Evolutionary conservation across 1,140 invertebrate genomes (phyloP), one percentile per base, ranked within the genome.

Genomic region (Patella vulgata): DNA sequence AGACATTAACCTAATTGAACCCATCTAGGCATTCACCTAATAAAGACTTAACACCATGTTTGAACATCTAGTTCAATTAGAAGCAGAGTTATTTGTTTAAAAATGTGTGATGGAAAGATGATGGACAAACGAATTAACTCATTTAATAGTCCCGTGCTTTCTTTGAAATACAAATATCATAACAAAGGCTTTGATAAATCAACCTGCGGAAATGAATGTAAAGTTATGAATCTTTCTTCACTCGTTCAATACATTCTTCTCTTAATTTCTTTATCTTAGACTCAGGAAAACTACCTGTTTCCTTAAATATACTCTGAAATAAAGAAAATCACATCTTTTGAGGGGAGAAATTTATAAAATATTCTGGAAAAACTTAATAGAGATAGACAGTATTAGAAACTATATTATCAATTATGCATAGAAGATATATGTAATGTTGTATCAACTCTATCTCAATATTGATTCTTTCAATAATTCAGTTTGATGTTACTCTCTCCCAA

Each of bases 231-330:
- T 36, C 14, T 36, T 14, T 50, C 23, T 36, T 19, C 14, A 46
- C 28, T 19, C 33, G 33, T 12, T 42, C 23, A 11, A 63, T 42
- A 54, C 71, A 74, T 25, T 67, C 59, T 44, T 67, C 53, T 63
- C 74, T 43, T 57, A 73, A 48, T 21, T 46, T 62, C 46, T 85
- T 66, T 75, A 93, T 89, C 58, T 86, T 88, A 21, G 84, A 83
- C 60, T 87, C 88, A 55, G 90, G 88, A 73, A 93, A 85, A 43
- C 90, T 90, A 56, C 91, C 91, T 76, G 91, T 90, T 82, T 90
- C 86, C 87, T 88, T 89, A 81, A 93, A 93, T 77, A 92, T 90
- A 75, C 88, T 88, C 91, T 93, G 84, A 66, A 88, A 89, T 66
- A 77, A 66, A 73, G 73, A 75, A 62, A 17, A 71, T 56, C 40